Percentiles rank a stretch among this genome's conserved stretches.
Evolutionary conservation across 2,888 invertebrate species (phyloP).

Genomic region (Cerastoderma edule): DNA sequence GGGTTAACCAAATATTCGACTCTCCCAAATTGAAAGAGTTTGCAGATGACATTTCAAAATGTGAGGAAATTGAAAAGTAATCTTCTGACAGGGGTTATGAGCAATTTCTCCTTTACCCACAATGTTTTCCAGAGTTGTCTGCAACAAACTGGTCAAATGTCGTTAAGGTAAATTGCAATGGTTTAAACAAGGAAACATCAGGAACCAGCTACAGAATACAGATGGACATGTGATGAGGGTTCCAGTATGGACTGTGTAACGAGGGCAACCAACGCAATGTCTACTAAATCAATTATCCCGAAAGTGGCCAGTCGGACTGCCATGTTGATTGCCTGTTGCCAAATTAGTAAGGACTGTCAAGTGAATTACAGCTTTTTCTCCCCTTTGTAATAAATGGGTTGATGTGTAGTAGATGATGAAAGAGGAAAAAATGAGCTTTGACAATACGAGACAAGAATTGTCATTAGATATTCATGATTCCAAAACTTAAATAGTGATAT

Average conservation of each 20-base stretch:
- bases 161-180: not conserved
- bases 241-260: constrained; percentile 5
- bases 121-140: not conserved
- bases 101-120: not conserved
- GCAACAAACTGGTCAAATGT: not conserved
- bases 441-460: no score
- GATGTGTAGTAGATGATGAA: no score
- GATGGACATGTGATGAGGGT: not conserved
- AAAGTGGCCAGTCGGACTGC: constrained; percentile 7
- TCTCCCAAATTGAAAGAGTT: no score
- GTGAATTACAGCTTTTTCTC: constrained; percentile 2
- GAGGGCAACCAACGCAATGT: no score
- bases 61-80: no score
- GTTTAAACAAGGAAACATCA: not conserved
- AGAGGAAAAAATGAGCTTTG: no score
- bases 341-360: constrained; percentile 11
- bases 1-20: no score
- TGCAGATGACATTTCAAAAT: no score
- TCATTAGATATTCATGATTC: no score
- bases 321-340: constrained; percentile 19
- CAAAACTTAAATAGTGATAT: no score
- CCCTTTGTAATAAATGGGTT: not conserved
- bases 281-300: constrained; percentile 20
- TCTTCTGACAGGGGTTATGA: not conserved
- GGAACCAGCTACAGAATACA: not conserved